Conservation (phyloP, 2,888 invertebrate species). For the Rotaria macrura region DNA sequence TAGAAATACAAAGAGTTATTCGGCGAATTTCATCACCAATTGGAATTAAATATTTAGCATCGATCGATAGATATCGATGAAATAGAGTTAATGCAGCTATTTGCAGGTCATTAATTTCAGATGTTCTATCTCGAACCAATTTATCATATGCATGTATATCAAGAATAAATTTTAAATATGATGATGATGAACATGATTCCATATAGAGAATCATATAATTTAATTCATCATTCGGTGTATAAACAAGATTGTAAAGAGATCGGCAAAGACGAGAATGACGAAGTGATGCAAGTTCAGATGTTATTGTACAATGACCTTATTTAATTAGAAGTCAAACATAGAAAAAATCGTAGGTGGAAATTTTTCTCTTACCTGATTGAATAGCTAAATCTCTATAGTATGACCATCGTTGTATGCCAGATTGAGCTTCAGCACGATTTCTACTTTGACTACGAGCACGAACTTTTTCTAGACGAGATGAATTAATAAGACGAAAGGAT, state of each 20-base stretch:
- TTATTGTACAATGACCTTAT: background rate
- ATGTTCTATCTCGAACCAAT: background rate
- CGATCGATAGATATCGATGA: background rate
- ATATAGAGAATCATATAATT: conserved; percentile 1
- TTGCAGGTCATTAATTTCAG: background rate
- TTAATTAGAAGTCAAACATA: too few species aligned
- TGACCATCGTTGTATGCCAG: background rate
- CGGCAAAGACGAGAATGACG: background rate
- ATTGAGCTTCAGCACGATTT: background rate
- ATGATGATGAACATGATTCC: background rate
- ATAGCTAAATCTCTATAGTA: conserved; percentile 16
- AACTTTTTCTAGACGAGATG: background rate
- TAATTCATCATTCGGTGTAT: conserved; percentile 6
- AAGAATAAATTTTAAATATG: conserved; percentile 7
- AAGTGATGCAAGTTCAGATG: background rate
- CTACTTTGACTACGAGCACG: background rate
- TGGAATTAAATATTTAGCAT: background rate
- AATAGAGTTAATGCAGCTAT: background rate
- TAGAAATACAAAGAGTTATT: background rate
- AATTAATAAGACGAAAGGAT: background rate
- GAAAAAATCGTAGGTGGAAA: too few species aligned
- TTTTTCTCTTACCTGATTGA: background rate
- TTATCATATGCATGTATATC: conserved; percentile 2
- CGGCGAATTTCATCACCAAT: background rate
- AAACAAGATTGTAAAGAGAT: conserved; percentile 9